Evolutionary conservation across 2,888 invertebrate genomes (phyloP), one percentile per base, ranked within the genome.

Genomic region (Coelopa pilipes): DNA sequence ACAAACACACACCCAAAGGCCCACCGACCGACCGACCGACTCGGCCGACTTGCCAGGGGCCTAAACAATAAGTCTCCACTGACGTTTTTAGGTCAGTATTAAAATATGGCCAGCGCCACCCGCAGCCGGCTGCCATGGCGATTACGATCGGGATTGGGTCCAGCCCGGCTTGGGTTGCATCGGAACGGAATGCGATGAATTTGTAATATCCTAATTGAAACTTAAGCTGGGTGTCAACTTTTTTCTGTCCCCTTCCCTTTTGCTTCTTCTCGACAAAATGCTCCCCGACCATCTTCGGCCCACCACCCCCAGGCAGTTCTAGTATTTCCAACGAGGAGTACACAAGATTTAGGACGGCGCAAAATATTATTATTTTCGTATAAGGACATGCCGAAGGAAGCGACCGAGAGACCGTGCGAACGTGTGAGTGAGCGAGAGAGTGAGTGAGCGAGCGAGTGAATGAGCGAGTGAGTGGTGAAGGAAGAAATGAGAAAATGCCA

Each of bases 71-170:
- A 83, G 79, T 83, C 82, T 80, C 83, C 81, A 79, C 79, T 82
- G 82, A 83, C 82, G 80, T 81, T 83, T 82, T 83, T 83, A 81
- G 82, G 82, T 82, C 84, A 82, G 78, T 80, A 80, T 21, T 79
- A 81, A 82, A 83, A 83, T 83, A 34, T 34, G 34, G 7, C 34
- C 34, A 34, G 7, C 34, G 34, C 34, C 34, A 34, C 7, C 34
- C 2, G 34, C 34, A 34, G 2, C 34, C 34, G 34, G 34, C 7
- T 7, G 34, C 34, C 34, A 34, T 34, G 17, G 46, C 24, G 47
- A 65, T 10, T 7, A 12, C 1, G 15, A 3, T 15, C 24, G 46
- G n/a, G 19, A 19, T 65, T 34, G 34, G 34, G 60, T 62, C 21
- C 34, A 11, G n/a, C 19, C 21, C 24, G 21, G 34, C 12, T 17